A percentile compares a stretch with the other conserved stretches of the same genome.
Conservation (phyloP, 2,113 vertebrate genomes). For the Scomber japonicus region DNA sequence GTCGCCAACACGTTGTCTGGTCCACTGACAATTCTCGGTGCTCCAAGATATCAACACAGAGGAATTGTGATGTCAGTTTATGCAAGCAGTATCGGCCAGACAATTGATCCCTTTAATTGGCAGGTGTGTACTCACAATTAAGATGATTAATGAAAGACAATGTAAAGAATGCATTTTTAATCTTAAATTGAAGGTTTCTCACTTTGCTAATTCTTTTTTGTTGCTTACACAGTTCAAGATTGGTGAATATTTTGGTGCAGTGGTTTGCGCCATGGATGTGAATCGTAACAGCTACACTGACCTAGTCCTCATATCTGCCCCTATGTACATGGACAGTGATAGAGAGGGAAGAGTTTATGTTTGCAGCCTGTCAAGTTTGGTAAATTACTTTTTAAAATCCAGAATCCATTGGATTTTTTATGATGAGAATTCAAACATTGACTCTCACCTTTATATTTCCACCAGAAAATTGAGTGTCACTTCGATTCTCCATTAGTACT, state of each 20-base stretch:
- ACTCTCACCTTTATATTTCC: constrained; percentile 10
- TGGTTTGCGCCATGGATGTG: constrained; percentile 84
- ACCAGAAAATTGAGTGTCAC: constrained; percentile 52
- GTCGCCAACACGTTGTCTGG: rapidly evolving
- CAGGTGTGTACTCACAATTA: constrained; percentile 52
- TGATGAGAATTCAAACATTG: too few species aligned
- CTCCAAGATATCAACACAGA: constrained; percentile 78
- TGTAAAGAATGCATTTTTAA: background rate
- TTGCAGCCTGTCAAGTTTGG: constrained; percentile 68
- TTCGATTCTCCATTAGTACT: constrained; percentile 51
- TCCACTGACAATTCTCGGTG: constrained; percentile 71
- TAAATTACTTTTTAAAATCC: constrained; percentile 40
- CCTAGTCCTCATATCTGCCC: constrained; percentile 87
- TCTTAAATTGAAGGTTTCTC: background rate
- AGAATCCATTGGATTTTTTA: background rate
- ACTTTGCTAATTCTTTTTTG: background rate
- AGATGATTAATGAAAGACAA: too few species aligned
- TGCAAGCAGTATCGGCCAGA: rapidly evolving
- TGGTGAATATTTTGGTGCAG: constrained; percentile 90
- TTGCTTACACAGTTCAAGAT: constrained; percentile 74
- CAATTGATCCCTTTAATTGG: constrained; percentile 44
- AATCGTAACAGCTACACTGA: constrained; percentile 74
- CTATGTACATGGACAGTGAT: constrained; percentile 75
- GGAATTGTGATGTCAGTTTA: constrained; percentile 62
- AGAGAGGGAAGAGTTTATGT: constrained; percentile 87